Conservation (phyloP, 2,797 vertebrate species). For the Pantherophis vulpinus region DNA sequence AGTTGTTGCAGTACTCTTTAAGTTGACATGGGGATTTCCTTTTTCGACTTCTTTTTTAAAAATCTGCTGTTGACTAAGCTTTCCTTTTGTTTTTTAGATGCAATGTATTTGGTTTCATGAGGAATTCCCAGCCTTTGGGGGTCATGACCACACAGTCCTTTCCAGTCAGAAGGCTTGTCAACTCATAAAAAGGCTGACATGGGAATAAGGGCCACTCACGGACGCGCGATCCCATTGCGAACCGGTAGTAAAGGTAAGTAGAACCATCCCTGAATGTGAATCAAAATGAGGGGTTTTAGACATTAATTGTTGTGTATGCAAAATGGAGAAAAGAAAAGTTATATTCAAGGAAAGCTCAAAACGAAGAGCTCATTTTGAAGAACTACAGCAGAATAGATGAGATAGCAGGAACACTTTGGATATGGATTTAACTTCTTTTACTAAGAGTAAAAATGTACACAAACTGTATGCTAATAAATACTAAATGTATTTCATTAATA, state of each 20-base stretch:
- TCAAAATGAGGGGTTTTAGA: not conserved
- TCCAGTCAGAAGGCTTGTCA: not conserved
- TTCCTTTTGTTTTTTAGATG: not conserved
- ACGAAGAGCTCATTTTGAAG: not conserved
- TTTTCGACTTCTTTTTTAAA: not conserved
- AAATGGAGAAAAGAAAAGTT: not conserved
- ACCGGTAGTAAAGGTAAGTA: no score
- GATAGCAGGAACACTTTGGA: not conserved
- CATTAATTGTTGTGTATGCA: not conserved
- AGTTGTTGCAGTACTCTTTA: slow-evolving; percentile 16
- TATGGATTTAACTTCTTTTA: not conserved
- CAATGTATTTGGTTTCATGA: not conserved
- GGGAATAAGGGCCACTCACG: not conserved
- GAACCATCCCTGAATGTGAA: not conserved
- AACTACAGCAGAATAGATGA: not conserved
- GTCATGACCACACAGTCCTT: not conserved
- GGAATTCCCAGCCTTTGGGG: not conserved
- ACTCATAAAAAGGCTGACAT: not conserved
- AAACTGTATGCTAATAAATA: not conserved
- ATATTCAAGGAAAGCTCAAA: not conserved
- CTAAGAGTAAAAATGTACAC: not conserved
- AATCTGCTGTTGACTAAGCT: slow-evolving; percentile 19
- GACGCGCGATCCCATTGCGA: no score
- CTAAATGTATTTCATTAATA: not conserved
- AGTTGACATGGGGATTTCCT: not conserved